phyloP scores from a whole-genome alignment of 2,113 vertebrate genomes.

The Corvus hawaiiensis region DNA sequence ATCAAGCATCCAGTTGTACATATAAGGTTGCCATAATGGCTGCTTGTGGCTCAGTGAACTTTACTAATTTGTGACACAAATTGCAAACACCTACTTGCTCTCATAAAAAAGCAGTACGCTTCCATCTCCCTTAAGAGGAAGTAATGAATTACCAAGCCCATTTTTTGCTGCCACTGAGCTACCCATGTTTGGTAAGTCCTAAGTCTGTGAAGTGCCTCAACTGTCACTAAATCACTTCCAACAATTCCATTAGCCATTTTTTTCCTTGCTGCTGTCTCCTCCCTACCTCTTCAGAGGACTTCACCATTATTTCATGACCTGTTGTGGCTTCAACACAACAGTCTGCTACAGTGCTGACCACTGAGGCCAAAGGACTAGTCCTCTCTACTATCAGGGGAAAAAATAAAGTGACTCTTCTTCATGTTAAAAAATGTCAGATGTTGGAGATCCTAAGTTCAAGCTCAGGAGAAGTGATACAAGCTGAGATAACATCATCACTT shows the following conservation, averaged over 20 bases:
- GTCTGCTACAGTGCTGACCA: neutral
- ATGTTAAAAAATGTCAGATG: neutral
- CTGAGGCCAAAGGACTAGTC: neutral
- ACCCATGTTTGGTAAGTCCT: neutral
- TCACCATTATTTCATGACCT: neutral
- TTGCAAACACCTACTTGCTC: neutral
- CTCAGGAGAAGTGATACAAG: neutral
- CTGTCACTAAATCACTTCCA: neutral
- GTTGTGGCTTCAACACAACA: neutral
- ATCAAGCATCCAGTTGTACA: neutral
- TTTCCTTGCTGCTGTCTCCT: neutral
- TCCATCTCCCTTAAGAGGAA: neutral
- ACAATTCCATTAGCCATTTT: neutral
- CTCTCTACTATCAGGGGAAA: accelerated
- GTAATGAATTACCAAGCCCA: neutral
- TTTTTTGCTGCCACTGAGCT: neutral
- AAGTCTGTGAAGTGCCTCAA: neutral
- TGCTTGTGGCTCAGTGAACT: neutral
- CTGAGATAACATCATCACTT: neutral
- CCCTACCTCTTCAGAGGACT: neutral
- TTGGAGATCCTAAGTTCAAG: neutral
- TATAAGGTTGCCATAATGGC: neutral
- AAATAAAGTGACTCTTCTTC: neutral
- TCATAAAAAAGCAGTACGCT: neutral
- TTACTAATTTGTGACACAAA: neutral